These are phyloP conservation scores for Diachasmimorpha longicaudata DNA, from an alignment of 1,140 invertebrate genomes.

Conservation along the genomic window DNA sequence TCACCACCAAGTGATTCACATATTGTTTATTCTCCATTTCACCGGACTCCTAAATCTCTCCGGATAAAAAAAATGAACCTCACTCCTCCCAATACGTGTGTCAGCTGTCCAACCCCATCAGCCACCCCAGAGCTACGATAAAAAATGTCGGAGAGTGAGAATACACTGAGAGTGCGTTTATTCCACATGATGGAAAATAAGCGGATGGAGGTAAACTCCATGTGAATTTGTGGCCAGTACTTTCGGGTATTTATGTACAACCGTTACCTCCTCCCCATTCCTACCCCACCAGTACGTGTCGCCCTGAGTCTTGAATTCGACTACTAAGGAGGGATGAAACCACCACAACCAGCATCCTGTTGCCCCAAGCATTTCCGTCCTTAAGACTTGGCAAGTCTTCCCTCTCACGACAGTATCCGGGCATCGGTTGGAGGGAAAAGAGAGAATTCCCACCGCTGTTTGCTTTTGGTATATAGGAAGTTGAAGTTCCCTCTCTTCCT, in stretches of 20 bases:
- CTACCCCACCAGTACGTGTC: background rate
- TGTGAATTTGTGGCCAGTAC: background rate
- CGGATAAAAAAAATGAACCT: background rate
- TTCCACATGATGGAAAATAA: background rate
- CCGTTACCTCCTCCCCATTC: background rate
- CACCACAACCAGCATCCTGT: constrained; percentile 1
- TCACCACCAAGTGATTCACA: background rate
- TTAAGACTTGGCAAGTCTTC: background rate
- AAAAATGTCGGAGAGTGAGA: background rate
- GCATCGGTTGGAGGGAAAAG: background rate
- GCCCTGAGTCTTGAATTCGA: background rate
- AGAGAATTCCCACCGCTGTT: background rate
- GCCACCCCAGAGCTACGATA: background rate
- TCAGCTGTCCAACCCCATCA: background rate
- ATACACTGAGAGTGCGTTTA: background rate
- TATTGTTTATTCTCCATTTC: background rate
- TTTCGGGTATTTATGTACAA: constrained; percentile 9
- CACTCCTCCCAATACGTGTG: background rate
- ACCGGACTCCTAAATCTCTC: background rate
- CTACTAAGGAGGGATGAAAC: background rate
- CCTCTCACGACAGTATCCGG: background rate
- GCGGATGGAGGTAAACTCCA: background rate
- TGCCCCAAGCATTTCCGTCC: background rate
- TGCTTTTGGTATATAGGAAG: background rate
- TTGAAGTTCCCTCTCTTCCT: background rate